phyloP scores from a whole-genome alignment of 2,113 vertebrate genomes.

The Alligator mississippiensis region DNA sequence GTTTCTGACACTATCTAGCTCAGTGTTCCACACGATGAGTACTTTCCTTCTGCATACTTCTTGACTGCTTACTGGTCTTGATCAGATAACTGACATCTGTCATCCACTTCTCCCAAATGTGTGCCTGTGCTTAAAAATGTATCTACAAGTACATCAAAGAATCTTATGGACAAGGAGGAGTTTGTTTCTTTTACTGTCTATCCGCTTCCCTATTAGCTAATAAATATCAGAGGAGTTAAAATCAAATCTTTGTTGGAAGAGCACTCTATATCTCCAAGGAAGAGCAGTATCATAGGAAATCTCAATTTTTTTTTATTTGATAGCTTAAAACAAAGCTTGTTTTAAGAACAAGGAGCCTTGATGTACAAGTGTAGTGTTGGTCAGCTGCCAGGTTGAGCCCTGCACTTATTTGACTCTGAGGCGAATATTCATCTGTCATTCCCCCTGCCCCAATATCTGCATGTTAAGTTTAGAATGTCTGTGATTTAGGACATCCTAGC shows the following conservation, averaged over 20 bases:
- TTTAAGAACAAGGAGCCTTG: slow-evolving; percentile 39
- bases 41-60: too few relatives aligned
- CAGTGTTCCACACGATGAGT: neutral
- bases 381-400: neutral
- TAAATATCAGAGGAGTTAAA: neutral
- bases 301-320: neutral
- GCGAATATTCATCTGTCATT: slow-evolving; percentile 2
- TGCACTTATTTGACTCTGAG: slow-evolving; percentile 18
- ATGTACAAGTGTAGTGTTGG: neutral
- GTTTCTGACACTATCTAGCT: slow-evolving; percentile 1
- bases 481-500: slow-evolving; percentile 4
- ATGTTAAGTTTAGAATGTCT: neutral
- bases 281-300: too few relatives aligned
- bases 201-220: neutral
- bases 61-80: neutral
- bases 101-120: neutral
- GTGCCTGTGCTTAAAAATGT: neutral
- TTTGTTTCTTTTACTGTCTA: neutral
- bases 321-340: slow-evolving; percentile 32
- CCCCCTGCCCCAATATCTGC: slow-evolving; percentile 1
- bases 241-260: neutral
- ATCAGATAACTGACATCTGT: neutral
- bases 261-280: neutral
- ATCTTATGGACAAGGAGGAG: neutral
- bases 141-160: neutral